Conservation (phyloP, 2,797 vertebrate species). For the Toxotes lorentzi region DNA sequence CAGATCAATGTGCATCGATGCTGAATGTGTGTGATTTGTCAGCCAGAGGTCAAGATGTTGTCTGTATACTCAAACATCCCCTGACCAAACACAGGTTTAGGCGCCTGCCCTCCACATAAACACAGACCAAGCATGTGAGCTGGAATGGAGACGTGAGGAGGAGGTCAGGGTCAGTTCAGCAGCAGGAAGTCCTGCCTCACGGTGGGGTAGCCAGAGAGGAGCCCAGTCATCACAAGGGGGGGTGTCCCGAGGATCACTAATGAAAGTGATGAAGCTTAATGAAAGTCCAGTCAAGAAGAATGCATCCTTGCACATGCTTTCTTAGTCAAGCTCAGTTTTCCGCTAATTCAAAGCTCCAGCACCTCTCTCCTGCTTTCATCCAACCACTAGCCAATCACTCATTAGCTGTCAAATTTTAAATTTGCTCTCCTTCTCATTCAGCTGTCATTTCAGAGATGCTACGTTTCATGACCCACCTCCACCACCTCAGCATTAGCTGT, state of each 20-base stretch:
- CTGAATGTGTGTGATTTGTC: background rate
- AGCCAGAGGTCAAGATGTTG: slow-evolving; percentile 14
- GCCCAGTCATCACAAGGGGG: background rate
- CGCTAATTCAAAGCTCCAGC: too few species aligned
- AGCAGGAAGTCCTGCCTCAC: slow-evolving; percentile 19
- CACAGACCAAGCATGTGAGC: slow-evolving; percentile 30
- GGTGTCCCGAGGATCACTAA: background rate
- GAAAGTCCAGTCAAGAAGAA: too few species aligned
- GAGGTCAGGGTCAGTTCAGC: slow-evolving; percentile 39
- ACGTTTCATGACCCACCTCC: too few species aligned
- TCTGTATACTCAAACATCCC: slow-evolving; percentile 14
- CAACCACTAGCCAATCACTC: too few species aligned
- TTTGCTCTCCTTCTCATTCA: too few species aligned
- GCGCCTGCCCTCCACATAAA: background rate
- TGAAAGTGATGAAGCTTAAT: too few species aligned
- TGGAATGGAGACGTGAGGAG: slow-evolving; percentile 1
- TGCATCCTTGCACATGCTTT: too few species aligned
- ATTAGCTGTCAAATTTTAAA: too few species aligned
- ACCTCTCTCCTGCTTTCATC: too few species aligned
- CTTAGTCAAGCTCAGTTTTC: too few species aligned
- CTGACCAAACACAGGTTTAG: slow-evolving; percentile 25
- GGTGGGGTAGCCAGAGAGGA: slow-evolving; percentile 9
- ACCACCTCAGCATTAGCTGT: too few species aligned
- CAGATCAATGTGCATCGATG: background rate
- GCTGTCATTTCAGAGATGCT: too few species aligned